Percentiles rank a stretch among this genome's conserved stretches.
These are phyloP conservation scores for Apodemia hepburni DNA, from an alignment of 2,888 invertebrate genomes.

Conservation along the genomic window DNA sequence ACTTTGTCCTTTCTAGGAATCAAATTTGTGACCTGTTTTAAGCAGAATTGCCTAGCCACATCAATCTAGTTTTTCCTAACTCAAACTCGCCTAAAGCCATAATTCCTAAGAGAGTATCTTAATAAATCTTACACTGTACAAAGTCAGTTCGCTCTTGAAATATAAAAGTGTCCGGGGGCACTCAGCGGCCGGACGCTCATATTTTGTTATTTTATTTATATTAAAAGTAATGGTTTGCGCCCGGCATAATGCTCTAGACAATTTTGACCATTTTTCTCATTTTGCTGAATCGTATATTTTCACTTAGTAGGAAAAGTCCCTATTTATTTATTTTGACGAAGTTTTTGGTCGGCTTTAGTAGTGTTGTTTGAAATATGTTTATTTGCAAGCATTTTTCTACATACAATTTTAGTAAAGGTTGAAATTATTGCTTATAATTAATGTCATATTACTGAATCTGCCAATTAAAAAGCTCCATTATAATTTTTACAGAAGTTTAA, in stretches of 20 bases:
- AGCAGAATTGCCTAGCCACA: neutral
- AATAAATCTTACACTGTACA: slow-evolving; percentile 20
- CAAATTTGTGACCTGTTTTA: neutral
- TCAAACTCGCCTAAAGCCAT: neutral
- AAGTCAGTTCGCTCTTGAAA: slow-evolving; percentile 50
- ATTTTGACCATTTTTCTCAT: slow-evolving; percentile 75
- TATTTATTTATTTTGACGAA: slow-evolving; percentile 32
- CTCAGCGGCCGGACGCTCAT: slow-evolving; percentile 79
- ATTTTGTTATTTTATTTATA: slow-evolving; percentile 81
- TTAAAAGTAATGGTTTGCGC: slow-evolving; percentile 77
- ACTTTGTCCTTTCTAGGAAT: too few relatives aligned
- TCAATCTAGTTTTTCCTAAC: neutral
- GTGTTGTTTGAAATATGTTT: too few relatives aligned
- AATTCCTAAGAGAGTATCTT: neutral
- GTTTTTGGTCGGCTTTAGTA: too few relatives aligned
- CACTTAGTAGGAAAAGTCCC: slow-evolving; percentile 76
- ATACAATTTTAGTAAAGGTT: too few relatives aligned
- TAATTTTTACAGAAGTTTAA: too few relatives aligned
- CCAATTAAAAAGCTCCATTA: too few relatives aligned
- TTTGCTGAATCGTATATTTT: slow-evolving; percentile 74
- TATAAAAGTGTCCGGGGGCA: slow-evolving; percentile 77
- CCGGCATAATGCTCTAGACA: slow-evolving; percentile 71
- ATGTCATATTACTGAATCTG: too few relatives aligned
- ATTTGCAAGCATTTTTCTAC: too few relatives aligned
- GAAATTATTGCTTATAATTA: too few relatives aligned